Base-by-base conservation (phyloP, 1,140 invertebrate species). In the Zaprionus africanus region DNA sequence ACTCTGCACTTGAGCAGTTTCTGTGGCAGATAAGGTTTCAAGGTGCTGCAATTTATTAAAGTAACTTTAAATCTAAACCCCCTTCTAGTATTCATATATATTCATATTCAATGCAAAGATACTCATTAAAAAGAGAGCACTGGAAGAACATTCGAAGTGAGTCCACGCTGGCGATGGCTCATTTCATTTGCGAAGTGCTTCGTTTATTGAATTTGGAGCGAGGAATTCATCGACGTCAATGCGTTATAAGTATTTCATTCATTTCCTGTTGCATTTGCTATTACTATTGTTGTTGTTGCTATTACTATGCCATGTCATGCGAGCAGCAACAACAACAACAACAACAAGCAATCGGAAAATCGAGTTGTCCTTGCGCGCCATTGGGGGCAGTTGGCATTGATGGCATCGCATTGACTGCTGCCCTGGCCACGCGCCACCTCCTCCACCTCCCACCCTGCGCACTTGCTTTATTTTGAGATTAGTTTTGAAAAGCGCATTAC, bases 401-500 rank as follows among this genome's bases (percentile, higher is more conserved):
- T 68, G 54, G 43, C 63, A 73, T 54, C 24, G 43, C 70, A 58
- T 67, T 15, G 71, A 74, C 38, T 56, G n/a, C 22, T 12, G 19
- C 38, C 3, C 5, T 6, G 12, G 2, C 12, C 17, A 11, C 56
- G 3, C 7, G 31, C 31, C 2, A 11, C 17, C 36, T 6, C 19
- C 34, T 12, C n/a, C n/a, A 15, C n/a, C n/a, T 13, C 4, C 13
- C 38, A 15, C 22, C 3, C 3, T 19, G n/a, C 34, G 6, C 22
- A 54, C 17, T 15, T 28, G 17, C 12, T 6, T 76, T 76, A 79
- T 86, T 76, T 86, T 79, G 76, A 76, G 79, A 86, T 85, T 86
- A 85, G 82, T 86, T 85, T 76, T 78, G 71, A 79, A 84, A 82
- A 86, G 82, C 82, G 82, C 82, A 85, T 85, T 85, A 86, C 63